A percentile compares a stretch with the other conserved stretches of the same genome.
Evolutionary conservation across 2,888 invertebrate species (phyloP).

Genomic region (Heliconius cydno): DNA sequence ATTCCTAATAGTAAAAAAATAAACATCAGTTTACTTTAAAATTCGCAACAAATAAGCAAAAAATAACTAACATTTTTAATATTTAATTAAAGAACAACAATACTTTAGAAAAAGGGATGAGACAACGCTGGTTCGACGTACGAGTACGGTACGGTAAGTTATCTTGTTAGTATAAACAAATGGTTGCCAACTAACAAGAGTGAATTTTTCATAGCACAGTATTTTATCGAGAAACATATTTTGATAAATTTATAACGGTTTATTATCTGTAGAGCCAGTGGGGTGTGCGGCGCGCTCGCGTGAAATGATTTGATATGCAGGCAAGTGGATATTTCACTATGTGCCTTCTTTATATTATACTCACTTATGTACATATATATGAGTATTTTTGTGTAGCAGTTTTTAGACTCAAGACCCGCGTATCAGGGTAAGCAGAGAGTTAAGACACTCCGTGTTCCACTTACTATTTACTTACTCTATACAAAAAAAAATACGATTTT

Average conservation of each 20-base stretch:
- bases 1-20: neutral
- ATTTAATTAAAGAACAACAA: neutral
- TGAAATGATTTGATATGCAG: slow-evolving; percentile 45
- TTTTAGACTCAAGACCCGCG: too few relatives aligned
- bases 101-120: slow-evolving; percentile 21
- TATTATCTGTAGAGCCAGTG: slow-evolving; percentile 42
- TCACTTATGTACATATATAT: neutral
- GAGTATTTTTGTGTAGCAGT: too few relatives aligned
- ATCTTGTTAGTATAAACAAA: slow-evolving; percentile 49
- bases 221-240: slow-evolving; percentile 41
- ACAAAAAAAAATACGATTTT: too few relatives aligned
- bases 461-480: neutral
- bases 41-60: neutral
- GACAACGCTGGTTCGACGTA: slow-evolving; percentile 33
- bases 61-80: neutral
- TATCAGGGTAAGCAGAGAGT: neutral
- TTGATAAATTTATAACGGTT: slow-evolving; percentile 46
- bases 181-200: slow-evolving; percentile 47
- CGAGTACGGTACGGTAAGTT: slow-evolving; percentile 42
- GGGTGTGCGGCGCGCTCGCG: slow-evolving; percentile 39
- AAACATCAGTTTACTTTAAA: neutral
- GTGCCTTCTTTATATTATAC: slow-evolving; percentile 30
- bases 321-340: slow-evolving; percentile 36
- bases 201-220: slow-evolving; percentile 45
- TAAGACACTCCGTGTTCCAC: neutral